Evolutionary conservation across 2,888 invertebrate genomes (phyloP), one percentile per base, ranked within the genome.

Genomic region (Hanleya hanleyi): DNA sequence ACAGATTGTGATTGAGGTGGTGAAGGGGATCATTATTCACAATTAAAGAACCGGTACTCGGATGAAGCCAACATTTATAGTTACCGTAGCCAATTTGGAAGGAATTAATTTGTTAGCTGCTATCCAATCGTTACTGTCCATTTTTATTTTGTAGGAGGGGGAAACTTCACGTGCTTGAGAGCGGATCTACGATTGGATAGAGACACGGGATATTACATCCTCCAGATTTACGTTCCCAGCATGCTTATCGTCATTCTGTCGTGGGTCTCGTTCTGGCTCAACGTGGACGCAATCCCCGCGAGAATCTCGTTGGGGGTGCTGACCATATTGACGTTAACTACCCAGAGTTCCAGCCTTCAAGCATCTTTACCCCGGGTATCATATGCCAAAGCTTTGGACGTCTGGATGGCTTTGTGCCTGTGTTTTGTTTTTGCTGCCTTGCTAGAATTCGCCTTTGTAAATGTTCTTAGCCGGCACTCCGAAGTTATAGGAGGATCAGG

Each of bases 301-400:
- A 18, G 57, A 4, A 57, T 57, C 32, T 57, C 57, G 1, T 32
- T 57, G 29, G 57, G 57, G 26, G 57, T 57, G 4, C 26, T 57
- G 29, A 57, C 57, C 4, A 57, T 57, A 15, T 9, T 57, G 29
- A 57, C 57, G 1, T 32, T 57, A 15, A 57, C 57, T 15, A 57
- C 57, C 57, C 57, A 57, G 32, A 57, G 57, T 26, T 57, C 57
- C 32, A 57, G 57, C 9, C 57, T 57, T 2, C 57, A 57, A 26
- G 26, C 18, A 18, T 57, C 57, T 26, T 26, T 57, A 26, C 57
- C 57, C 32, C 22, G 57, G 32, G 57, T 57, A 22, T 57, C 57
- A 2, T 57, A 57, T 26, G 57, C 57, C 32, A 57, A 57, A 26
- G 57, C 57, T 9, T 26, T 57, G 57, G 57, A 57, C 29, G 29